Conservation (phyloP, 2,113 vertebrate species). For the Campylomormyrus numenius region DNA sequence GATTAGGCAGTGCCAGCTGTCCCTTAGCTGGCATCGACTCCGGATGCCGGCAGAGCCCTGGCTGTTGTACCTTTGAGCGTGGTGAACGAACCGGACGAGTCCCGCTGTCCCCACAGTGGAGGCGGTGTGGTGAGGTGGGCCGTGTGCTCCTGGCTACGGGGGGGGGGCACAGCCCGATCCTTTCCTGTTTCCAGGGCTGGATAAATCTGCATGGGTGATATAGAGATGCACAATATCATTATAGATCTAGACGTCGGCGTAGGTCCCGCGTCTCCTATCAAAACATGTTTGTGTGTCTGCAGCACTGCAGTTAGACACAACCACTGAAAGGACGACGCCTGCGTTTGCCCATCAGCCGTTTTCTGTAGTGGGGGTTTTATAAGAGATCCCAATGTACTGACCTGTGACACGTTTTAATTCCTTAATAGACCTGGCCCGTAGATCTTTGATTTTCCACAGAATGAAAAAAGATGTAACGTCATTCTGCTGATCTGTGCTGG, state of each 20-base stretch:
- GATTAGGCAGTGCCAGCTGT: neutral
- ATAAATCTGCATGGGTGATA: neutral
- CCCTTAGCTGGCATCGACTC: neutral
- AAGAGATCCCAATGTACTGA: neutral
- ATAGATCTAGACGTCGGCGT: neutral
- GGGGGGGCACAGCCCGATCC: neutral
- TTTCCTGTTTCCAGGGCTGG: neutral
- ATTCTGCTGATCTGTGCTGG: neutral
- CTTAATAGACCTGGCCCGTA: neutral
- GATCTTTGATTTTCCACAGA: neutral
- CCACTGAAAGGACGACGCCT: neutral
- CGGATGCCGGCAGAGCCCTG: neutral
- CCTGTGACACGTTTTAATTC: neutral
- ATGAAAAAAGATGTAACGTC: neutral
- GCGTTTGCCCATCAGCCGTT: neutral
- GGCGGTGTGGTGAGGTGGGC: neutral
- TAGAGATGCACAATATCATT: neutral
- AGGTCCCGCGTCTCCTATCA: neutral
- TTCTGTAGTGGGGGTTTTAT: neutral
- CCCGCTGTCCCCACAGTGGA: neutral
- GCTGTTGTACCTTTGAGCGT: neutral
- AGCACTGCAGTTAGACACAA: neutral
- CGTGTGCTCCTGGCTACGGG: neutral
- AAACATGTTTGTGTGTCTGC: neutral
- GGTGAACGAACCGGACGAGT: neutral